Evolutionary conservation across 92 coral and sea anemone species (phyloP).

Genomic region (Umimayanthus kanabou): DNA sequence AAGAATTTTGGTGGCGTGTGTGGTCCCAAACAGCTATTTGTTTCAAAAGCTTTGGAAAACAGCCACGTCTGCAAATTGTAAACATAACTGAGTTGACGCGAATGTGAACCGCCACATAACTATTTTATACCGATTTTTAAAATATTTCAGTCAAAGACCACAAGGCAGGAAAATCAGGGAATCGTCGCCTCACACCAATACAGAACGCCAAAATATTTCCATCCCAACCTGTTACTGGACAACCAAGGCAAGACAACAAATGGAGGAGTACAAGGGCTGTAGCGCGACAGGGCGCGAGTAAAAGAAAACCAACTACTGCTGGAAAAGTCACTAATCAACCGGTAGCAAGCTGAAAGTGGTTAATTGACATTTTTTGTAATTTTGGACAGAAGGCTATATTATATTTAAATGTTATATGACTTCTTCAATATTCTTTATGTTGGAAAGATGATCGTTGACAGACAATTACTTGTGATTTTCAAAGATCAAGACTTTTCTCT

Average conservation of each 20-base stretch:
- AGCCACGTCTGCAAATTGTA: background rate
- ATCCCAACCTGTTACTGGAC: background rate
- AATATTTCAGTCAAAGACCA: constrained; percentile 9
- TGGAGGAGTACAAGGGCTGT: background rate
- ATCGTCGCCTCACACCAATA: background rate
- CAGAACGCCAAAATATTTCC: background rate
- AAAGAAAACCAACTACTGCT: background rate
- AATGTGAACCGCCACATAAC: background rate
- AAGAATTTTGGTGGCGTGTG: too few relatives aligned
- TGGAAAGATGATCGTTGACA: too few relatives aligned
- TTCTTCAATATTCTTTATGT: too few relatives aligned
- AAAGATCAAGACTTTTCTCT: too few relatives aligned
- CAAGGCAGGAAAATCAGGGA: background rate
- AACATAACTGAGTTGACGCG: background rate
- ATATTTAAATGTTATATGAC: too few relatives aligned
- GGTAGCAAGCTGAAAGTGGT: background rate
- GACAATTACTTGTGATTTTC: too few relatives aligned
- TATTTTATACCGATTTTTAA: background rate
- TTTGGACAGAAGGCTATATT: too few relatives aligned
- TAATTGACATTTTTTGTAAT: background rate
- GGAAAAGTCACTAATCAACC: background rate
- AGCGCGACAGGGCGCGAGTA: background rate
- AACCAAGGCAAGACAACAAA: background rate
- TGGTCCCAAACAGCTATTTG: too few relatives aligned
- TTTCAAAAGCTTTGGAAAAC: too few relatives aligned